Conservation (phyloP, 2,888 invertebrate genomes). For the Microctonus brassicae region DNA sequence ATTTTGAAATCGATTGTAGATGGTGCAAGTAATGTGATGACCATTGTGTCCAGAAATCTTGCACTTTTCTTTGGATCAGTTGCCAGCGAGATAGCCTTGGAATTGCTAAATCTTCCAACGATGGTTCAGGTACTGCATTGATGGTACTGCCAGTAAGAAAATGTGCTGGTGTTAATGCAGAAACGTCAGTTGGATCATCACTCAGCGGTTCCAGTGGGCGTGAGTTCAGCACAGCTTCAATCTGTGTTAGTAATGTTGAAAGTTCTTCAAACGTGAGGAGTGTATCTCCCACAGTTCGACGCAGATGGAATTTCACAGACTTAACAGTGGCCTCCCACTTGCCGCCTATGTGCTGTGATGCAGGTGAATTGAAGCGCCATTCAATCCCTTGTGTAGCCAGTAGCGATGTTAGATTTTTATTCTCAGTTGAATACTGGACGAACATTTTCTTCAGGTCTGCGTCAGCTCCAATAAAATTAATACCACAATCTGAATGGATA, state of each 20-base stretch:
- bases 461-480: not conserved
- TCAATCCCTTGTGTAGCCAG: constrained; percentile 37
- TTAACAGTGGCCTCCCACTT: constrained; percentile 55
- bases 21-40: constrained; percentile 33
- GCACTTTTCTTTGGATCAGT: constrained; percentile 17
- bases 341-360: constrained; percentile 53
- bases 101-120: constrained; percentile 36
- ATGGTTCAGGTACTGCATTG: constrained; percentile 43
- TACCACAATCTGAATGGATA: too few species aligned
- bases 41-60: constrained; percentile 40
- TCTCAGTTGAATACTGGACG: not conserved
- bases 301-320: too few species aligned
- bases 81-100: constrained; percentile 50
- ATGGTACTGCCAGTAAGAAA: constrained; percentile 50
- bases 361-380: constrained; percentile 53
- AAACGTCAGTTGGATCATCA: constrained; percentile 41
- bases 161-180: too few species aligned
- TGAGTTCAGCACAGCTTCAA: constrained; percentile 52
- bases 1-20: constrained; percentile 30
- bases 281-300: constrained; percentile 40
- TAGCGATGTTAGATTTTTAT: not conserved
- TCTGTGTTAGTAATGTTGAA: constrained; percentile 47
- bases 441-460: constrained; percentile 19
- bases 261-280: constrained; percentile 52
- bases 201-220: constrained; percentile 49